Evolutionary conservation across 2,797 vertebrate genomes (phyloP), one percentile per base, ranked within the genome.

Genomic region (Thalassophryne amazonica): DNA sequence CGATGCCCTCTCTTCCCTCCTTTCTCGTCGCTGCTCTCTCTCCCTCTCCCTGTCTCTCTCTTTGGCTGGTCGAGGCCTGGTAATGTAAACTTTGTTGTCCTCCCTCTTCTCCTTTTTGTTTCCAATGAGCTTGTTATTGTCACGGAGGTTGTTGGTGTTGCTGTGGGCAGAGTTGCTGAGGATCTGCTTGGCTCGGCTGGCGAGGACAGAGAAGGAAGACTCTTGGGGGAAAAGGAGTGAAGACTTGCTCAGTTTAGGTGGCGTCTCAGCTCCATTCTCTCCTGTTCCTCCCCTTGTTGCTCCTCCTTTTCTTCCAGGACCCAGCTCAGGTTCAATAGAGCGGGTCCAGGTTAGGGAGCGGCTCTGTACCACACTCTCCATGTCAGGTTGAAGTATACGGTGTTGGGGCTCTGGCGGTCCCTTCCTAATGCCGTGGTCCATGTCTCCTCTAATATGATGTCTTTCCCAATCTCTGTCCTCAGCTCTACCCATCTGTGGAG

Each of bases 11-110:
- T 84, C 80, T 49, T 80, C 83, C 33, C 57, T 76, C 64, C 84
- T 90, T 12, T 90, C 63, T 0, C 88, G 86, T 10, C 90, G 88
- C 39, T 78, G 71, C 54, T 81, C 79, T 55, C 75, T 58, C 53
- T 73, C 76, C 54, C 46, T 60, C n/a, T 80, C 73, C 20, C 21
- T 40, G 14, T 72, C 62, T n/a, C 80, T 59, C 29, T 90, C 88
- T 48, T 77, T 76, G 7, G 79, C 83, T 1, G 85, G 73, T 8
- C 94, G 87, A 10, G 89, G 91, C 72, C 91, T 82, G 0, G 97
- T 99, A 69, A 98, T 92, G 0, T 99, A 99, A 60, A 98, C 94
- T 71, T 94, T 96, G 47, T 90, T 93, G 48, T 90, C 86, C 28
- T 81, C 77, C 30, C 78, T 91, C 57, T 91, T 93, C 36, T 89